Conservation (phyloP, 2,797 vertebrate species). For the Scleropages formosus region DNA sequence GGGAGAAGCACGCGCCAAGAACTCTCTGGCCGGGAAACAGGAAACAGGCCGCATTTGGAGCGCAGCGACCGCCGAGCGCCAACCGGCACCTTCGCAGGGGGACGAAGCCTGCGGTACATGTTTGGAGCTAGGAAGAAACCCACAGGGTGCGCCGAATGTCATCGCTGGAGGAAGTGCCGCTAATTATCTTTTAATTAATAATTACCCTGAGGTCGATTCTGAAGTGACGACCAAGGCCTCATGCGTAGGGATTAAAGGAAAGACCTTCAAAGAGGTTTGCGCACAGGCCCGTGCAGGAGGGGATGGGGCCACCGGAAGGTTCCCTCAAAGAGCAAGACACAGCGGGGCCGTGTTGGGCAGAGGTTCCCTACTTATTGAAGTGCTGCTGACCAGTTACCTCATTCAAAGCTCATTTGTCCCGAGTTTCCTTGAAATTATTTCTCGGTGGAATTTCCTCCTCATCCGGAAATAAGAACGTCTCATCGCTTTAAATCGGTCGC, state of each 20-base stretch:
- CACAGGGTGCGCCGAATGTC: background rate
- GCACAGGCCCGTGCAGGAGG: too few relatives aligned
- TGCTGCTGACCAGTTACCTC: too few relatives aligned
- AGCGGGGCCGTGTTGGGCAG: background rate
- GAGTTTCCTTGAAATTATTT: too few relatives aligned
- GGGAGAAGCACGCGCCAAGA: background rate
- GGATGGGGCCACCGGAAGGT: too few relatives aligned
- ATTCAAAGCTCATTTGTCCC: too few relatives aligned
- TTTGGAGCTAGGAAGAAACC: background rate
- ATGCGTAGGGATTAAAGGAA: background rate
- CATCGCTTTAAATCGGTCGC: too few relatives aligned
- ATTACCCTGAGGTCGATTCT: background rate
- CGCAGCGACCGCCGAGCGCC: background rate
- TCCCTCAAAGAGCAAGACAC: background rate
- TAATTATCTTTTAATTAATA: conserved; percentile 11
- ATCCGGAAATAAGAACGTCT: too few relatives aligned
- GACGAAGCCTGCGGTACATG: background rate
- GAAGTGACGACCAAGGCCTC: background rate
- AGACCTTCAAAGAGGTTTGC: background rate
- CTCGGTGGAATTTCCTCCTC: too few relatives aligned
- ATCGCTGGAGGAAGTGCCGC: background rate
- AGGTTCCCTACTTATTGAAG: background rate
- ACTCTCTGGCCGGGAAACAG: background rate
- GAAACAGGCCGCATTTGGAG: background rate
- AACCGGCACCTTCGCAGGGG: background rate